phyloP scores from a whole-genome alignment of 2,888 invertebrate species.

The Orthosia incerta region DNA sequence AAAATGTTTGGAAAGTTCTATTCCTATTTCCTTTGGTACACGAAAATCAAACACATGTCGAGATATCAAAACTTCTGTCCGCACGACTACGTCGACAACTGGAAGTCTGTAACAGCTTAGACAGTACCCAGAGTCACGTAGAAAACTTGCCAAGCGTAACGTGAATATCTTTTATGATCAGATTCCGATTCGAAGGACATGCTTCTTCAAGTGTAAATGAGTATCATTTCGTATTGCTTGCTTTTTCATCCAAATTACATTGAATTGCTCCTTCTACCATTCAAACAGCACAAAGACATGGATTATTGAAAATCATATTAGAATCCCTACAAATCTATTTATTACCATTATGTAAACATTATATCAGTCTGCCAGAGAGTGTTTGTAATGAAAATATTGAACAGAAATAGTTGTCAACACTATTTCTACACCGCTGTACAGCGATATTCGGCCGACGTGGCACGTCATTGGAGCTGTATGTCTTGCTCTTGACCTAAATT shows the following conservation, averaged over 20 bases:
- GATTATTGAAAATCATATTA: conserved; percentile 4
- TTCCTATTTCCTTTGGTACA: conserved; percentile 41
- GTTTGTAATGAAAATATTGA: conserved; percentile 42
- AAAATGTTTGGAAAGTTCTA: conserved; percentile 23
- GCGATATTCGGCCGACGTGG: conserved; percentile 36
- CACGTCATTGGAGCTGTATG: conserved; percentile 46
- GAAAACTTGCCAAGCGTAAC: conserved; percentile 62
- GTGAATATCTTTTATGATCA: conserved; percentile 59
- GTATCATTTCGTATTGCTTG: conserved; percentile 37
- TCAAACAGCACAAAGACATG: conserved; percentile 15
- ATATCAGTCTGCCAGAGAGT: conserved; percentile 37
- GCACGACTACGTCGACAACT: conserved; percentile 36
- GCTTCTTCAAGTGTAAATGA: conserved; percentile 54
- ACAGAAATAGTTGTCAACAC: conserved; percentile 54
- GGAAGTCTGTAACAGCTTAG: conserved; percentile 36
- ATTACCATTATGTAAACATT: conserved; percentile 29
- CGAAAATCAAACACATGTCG: conserved; percentile 37
- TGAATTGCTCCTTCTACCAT: conserved; percentile 21
- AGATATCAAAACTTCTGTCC: conserved; percentile 38
- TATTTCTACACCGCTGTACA: conserved; percentile 16
- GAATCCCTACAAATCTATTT: conserved; percentile 8
- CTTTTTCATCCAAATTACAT: conserved; percentile 46
- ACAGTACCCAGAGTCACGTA: conserved; percentile 57
- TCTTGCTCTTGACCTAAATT: conserved; percentile 66
- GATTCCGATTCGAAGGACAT: conserved; percentile 57